Evolutionary conservation across 2,888 invertebrate genomes (phyloP), one percentile per base, ranked within the genome.

Genomic region (Nomada lathburiana): DNA sequence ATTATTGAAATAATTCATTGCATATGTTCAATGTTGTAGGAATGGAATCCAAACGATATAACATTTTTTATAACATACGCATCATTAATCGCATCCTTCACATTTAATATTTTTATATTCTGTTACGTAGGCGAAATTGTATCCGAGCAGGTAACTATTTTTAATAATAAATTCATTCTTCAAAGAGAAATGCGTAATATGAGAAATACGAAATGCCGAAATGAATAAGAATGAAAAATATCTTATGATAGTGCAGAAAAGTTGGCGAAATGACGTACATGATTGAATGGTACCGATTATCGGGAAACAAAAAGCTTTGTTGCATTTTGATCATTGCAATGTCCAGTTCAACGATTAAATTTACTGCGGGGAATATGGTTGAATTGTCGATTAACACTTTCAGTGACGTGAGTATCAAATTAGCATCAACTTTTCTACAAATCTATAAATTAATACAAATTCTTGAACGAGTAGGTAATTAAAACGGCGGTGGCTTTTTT

Each of bases 91-190:
- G 52, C 87, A 20, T 91, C 91, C 0, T 88, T 92, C 36, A 89
- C 85, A 5, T 91, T 91, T 47, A 92, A 92, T 69, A 91, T 92
- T 52, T 91, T 90, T 36, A 89, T 92, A 81, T 90, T 91, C 68
- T 92, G 92, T 64, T 91, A 90, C 63, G 91, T 92, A 55, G 92
- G 92, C 0, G 91, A 92, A 71, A 81, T 88, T 47, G 86, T 91
- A 1, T 86, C 88, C 0, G 89, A 90, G 42, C 87, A 90, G 79
- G 91, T 91, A 78, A 20, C 64, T 23, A 65, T 23, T 20, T 64
- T 5, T 23, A 11, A 63, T 9, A 9, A 13, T 7, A 3, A 55
- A 7, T 11, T 0, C 0, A n/a, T 16, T 11, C 26, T 26, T 26
- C 26, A 26, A 26, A 26, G 26, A 26, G 2, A 26, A 26, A 26